These are phyloP conservation scores for Euzetes globulus DNA, from an alignment of 2,888 invertebrate species.

Conservation along the genomic window DNA sequence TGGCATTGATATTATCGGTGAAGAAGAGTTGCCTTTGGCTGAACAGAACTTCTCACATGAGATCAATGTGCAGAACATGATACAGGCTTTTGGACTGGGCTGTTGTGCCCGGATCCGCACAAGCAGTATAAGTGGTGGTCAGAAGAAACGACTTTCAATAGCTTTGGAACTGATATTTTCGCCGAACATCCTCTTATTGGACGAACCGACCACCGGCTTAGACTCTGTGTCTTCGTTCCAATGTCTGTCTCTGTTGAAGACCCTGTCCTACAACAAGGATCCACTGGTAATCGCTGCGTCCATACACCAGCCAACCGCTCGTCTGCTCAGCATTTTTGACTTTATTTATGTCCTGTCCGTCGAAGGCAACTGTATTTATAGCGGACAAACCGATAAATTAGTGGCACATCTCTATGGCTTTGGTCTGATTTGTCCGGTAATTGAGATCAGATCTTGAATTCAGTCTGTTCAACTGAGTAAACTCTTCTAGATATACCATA, in stretches of 20 bases:
- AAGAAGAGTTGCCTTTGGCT: no score
- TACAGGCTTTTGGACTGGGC: background rate
- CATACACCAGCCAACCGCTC: conserved; percentile 84
- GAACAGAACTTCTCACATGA: background rate
- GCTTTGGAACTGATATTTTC: conserved; percentile 66
- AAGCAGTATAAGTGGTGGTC: conserved; percentile 63
- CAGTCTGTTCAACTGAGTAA: no score
- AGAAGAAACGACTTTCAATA: conserved; percentile 78
- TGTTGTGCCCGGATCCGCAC: background rate
- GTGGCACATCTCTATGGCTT: conserved; percentile 75
- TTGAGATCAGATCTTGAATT: no score
- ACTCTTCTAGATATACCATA: no score
- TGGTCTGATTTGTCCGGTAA: conserved; percentile 71
- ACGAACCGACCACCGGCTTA: conserved; percentile 61
- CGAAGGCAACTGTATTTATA: conserved; percentile 78
- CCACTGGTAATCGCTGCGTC: conserved; percentile 79
- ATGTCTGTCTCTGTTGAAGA: conserved; percentile 68
- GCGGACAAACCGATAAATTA: conserved; percentile 74
- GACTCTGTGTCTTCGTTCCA: conserved; percentile 82
- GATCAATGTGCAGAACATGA: background rate
- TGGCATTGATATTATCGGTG: background rate
- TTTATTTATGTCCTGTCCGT: conserved; percentile 71
- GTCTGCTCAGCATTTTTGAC: conserved; percentile 78
- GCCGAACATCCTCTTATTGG: conserved; percentile 47
- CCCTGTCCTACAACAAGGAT: conserved; percentile 56